These are phyloP conservation scores for Pollimyrus isidori DNA, from an alignment of 2,113 vertebrate genomes.

Conservation along the genomic window DNA sequence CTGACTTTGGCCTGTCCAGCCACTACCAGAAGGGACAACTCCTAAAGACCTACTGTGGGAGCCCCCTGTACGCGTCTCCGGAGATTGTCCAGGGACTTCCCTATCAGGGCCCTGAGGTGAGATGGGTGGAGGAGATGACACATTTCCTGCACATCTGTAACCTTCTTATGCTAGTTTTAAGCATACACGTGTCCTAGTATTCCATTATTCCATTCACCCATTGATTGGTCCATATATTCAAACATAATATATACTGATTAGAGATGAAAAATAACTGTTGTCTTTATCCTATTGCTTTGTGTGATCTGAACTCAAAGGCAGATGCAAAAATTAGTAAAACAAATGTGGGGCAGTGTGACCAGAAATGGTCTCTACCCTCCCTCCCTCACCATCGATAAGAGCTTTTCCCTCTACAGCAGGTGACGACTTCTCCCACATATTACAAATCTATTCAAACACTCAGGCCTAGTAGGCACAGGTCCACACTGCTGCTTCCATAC, in stretches of 20 bases:
- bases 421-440: not conserved
- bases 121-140: not conserved
- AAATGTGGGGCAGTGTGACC: not conserved
- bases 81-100: conserved; percentile 68
- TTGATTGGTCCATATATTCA: not conserved
- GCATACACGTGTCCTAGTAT: not conserved
- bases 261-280: not conserved
- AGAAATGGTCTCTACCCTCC: not conserved
- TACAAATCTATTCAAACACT: not conserved
- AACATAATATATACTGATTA: not conserved
- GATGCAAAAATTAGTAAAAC: not conserved
- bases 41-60: conserved; percentile 69
- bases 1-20: conserved; percentile 71
- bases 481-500: not conserved
- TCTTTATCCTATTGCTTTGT: not conserved
- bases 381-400: not conserved
- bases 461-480: not conserved
- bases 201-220: not conserved
- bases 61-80: conserved; percentile 66
- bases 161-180: not conserved
- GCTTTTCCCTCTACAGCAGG: not conserved
- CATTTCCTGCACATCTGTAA: not conserved
- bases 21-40: conserved; percentile 48
- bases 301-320: not conserved
- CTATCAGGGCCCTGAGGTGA: conserved; percentile 68